Evolutionary conservation across 2,888 invertebrate genomes (phyloP).

Genomic region (Heterodera filipjevi): DNA sequence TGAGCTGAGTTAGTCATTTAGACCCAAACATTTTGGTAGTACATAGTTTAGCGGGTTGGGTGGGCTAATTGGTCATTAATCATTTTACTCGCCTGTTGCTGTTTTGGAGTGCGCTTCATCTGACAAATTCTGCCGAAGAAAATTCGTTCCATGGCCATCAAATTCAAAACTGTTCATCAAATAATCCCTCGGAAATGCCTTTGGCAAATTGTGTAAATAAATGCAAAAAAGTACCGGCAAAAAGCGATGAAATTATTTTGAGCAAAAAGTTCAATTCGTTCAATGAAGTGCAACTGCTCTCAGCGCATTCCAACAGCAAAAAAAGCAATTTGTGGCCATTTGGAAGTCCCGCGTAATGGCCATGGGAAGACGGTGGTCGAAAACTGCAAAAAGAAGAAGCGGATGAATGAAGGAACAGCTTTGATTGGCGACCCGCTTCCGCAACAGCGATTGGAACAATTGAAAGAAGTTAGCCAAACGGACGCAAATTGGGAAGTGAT

Average conservation of each 20-base stretch:
- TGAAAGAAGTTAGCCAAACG: not conserved
- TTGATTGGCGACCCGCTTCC: not conserved
- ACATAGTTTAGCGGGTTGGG: not conserved
- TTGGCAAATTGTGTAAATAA: not conserved
- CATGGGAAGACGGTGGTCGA: not conserved
- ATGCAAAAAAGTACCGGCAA: slow-evolving; percentile 22
- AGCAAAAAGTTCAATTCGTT: slow-evolving; percentile 27
- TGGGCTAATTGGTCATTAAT: too few relatives aligned
- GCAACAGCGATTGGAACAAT: not conserved
- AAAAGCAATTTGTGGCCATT: slow-evolving; percentile 11
- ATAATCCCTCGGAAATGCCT: slow-evolving; percentile 7
- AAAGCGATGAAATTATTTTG: slow-evolving; percentile 25
- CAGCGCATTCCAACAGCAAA: slow-evolving; percentile 31
- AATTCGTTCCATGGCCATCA: not conserved
- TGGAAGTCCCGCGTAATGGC: not conserved
- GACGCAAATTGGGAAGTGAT: not conserved
- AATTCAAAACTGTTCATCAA: not conserved
- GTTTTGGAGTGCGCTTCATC: not conserved
- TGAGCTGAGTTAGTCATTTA: too few relatives aligned
- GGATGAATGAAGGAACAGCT: not conserved
- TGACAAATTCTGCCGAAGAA: not conserved
- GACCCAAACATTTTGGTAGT: too few relatives aligned
- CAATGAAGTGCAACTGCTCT: slow-evolving; percentile 18
- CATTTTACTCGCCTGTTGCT: not conserved
- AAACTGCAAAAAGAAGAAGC: not conserved